These are phyloP conservation scores for Nanger granti DNA, from an alignment of 2,113 vertebrate genomes.

Conservation along the genomic window DNA sequence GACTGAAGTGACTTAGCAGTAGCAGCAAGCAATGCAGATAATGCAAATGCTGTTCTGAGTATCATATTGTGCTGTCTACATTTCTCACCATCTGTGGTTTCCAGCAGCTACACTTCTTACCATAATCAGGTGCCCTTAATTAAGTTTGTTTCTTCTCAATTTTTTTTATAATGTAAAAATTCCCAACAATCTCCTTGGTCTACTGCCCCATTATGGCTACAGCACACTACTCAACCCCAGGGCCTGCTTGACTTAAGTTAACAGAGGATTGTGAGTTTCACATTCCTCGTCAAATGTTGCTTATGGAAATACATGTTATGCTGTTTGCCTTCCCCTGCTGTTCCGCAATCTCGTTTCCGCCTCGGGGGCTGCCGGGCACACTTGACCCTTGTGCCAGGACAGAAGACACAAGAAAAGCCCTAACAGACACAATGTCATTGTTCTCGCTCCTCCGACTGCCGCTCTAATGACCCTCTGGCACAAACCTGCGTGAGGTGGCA, in stretches of 20 bases:
- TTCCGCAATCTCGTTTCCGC: neutral
- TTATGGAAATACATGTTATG: neutral
- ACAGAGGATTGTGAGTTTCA: neutral
- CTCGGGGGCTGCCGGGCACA: neutral
- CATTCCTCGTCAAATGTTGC: neutral
- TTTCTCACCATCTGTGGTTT: neutral
- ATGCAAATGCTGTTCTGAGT: neutral
- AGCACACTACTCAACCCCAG: neutral
- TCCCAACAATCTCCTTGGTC: slow-evolving; percentile 13
- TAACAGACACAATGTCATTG: neutral
- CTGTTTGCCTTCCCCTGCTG: neutral
- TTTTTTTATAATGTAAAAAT: slow-evolving; percentile 46
- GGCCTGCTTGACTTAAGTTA: slow-evolving; percentile 22
- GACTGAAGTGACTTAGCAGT: too few species aligned
- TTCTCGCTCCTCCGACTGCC: neutral
- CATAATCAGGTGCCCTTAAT: slow-evolving; percentile 37
- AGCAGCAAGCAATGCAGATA: neutral
- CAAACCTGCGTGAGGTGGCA: neutral
- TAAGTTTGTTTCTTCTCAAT: slow-evolving; percentile 35
- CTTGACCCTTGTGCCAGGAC: neutral
- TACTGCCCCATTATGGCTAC: neutral
- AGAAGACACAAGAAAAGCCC: neutral
- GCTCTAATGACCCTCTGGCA: neutral
- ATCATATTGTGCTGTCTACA: neutral
- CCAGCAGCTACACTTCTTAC: neutral